Conservation (phyloP, 2,888 invertebrate species). For the Amphipoea oculea region DNA sequence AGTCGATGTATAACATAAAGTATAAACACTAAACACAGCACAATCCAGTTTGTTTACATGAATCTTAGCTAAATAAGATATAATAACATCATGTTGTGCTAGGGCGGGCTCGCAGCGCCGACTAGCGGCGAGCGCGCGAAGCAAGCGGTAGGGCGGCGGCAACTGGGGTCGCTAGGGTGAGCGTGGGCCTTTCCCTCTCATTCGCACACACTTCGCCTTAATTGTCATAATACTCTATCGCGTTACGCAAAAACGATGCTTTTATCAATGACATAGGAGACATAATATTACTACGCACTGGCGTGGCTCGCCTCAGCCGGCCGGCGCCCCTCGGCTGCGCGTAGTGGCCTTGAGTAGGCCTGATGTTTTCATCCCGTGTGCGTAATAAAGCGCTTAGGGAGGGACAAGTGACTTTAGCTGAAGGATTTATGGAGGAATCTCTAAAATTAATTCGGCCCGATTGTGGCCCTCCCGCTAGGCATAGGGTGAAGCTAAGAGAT, state of each 20-base stretch:
- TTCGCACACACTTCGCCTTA: constrained; percentile 81
- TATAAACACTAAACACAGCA: constrained; percentile 73
- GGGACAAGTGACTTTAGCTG: constrained; percentile 87
- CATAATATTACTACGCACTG: constrained; percentile 79
- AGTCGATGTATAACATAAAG: constrained; percentile 48
- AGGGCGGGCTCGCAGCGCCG: constrained; percentile 87
- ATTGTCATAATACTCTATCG: constrained; percentile 76
- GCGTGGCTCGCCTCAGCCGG: constrained; percentile 52
- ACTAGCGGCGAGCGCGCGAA: constrained; percentile 85
- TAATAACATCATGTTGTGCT: constrained; percentile 81
- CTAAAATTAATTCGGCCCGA: constrained; percentile 86
- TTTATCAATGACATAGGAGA: constrained; percentile 88
- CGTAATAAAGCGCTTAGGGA: constrained; percentile 89
- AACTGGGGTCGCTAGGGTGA: constrained; percentile 76
- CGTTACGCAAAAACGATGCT: constrained; percentile 88
- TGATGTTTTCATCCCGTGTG: constrained; percentile 89
- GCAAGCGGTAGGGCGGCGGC: constrained; percentile 79
- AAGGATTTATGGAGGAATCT: constrained; percentile 88
- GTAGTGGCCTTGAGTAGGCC: constrained; percentile 87
- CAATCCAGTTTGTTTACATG: constrained; percentile 87
- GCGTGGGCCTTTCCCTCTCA: constrained; percentile 74
- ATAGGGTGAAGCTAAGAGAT: constrained; percentile 69
- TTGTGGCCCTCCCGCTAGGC: constrained; percentile 76
- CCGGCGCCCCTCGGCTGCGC: constrained; percentile 74
- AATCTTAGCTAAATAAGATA: constrained; percentile 80